Conservation (phyloP, 2,888 invertebrate genomes). For the Lochmaea crataegi region DNA sequence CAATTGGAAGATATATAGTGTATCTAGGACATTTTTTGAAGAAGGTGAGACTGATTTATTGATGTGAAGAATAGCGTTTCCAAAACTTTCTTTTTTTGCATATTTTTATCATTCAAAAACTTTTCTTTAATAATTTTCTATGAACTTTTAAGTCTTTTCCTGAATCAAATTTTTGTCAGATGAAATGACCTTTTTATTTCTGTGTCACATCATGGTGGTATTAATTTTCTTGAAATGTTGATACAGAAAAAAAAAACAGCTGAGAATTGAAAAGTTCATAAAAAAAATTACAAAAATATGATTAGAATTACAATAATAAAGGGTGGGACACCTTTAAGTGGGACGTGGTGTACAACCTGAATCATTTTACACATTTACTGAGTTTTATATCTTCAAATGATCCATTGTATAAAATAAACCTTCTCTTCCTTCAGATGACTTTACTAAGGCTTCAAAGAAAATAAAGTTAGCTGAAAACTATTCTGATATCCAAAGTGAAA, state of each 20-base stretch:
- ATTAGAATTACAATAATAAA: too few species aligned
- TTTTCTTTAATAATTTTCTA: too few species aligned
- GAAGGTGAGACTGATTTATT: conserved; percentile 21
- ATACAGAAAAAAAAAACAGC: not conserved
- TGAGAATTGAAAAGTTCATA: not conserved
- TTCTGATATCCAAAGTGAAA: conserved; percentile 25
- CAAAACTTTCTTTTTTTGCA: not conserved
- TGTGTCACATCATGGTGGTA: too few species aligned
- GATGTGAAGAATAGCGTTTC: not conserved
- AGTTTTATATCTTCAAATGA: not conserved
- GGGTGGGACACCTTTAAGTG: too few species aligned
- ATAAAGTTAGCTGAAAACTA: conserved; percentile 22
- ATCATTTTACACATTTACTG: too few species aligned
- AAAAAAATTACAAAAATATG: too few species aligned
- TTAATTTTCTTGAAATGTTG: too few species aligned
- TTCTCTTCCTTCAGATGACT: conserved; percentile 22
- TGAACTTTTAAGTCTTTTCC: too few species aligned
- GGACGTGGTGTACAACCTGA: too few species aligned
- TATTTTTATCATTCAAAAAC: not conserved
- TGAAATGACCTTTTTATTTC: too few species aligned
- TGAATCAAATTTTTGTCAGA: too few species aligned
- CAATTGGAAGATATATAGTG: conserved; percentile 17
- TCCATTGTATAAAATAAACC: conserved; percentile 11
- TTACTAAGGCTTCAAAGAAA: conserved; percentile 15
- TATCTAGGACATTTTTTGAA: conserved; percentile 20